Percentiles rank a stretch among this genome's conserved stretches.
phyloP scores from a whole-genome alignment of 2,888 invertebrate genomes.

The Microplitis deprimator region DNA sequence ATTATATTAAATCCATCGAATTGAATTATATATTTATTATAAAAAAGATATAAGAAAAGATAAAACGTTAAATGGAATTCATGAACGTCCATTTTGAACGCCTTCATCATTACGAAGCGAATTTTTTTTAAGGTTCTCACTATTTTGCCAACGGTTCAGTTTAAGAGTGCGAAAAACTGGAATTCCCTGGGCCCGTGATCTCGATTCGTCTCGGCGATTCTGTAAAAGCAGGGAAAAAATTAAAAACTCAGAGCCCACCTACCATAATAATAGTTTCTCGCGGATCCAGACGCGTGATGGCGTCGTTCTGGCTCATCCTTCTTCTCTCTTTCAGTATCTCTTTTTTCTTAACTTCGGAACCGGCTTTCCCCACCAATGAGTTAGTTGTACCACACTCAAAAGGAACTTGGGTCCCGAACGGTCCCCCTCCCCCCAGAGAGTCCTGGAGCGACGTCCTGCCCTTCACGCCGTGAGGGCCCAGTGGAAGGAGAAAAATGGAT shows the following conservation, averaged over 20 bases:
- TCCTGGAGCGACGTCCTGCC: conserved; percentile 56
- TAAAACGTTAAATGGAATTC: conserved; percentile 16
- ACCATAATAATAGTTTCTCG: conserved; percentile 67
- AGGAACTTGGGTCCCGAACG: conserved; percentile 44
- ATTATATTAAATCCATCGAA: neutral
- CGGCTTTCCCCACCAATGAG: conserved; percentile 67
- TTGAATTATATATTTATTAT: neutral
- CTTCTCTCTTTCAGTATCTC: conserved; percentile 12
- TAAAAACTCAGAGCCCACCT: conserved; percentile 50
- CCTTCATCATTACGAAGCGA: conserved; percentile 12
- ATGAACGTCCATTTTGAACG: conserved; percentile 19
- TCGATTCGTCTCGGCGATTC: conserved; percentile 24
- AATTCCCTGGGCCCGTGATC: conserved; percentile 25
- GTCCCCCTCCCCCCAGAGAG: conserved; percentile 55
- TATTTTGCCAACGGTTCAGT: conserved; percentile 25
- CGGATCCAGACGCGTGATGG: conserved; percentile 63
- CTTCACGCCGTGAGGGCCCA: conserved; percentile 50
- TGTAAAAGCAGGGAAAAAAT: conserved; percentile 50
- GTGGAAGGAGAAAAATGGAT: conserved; percentile 34
- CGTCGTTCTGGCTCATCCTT: conserved; percentile 59
- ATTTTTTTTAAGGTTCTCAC: conserved; percentile 13
- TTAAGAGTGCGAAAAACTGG: conserved; percentile 13
- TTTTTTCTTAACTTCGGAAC: conserved; percentile 55
- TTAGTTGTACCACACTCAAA: conserved; percentile 34
- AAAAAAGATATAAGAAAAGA: conserved; percentile 9